These are phyloP conservation scores for Oryzias curvinotus DNA, from an alignment of 2,113 vertebrate species.

Conservation along the genomic window DNA sequence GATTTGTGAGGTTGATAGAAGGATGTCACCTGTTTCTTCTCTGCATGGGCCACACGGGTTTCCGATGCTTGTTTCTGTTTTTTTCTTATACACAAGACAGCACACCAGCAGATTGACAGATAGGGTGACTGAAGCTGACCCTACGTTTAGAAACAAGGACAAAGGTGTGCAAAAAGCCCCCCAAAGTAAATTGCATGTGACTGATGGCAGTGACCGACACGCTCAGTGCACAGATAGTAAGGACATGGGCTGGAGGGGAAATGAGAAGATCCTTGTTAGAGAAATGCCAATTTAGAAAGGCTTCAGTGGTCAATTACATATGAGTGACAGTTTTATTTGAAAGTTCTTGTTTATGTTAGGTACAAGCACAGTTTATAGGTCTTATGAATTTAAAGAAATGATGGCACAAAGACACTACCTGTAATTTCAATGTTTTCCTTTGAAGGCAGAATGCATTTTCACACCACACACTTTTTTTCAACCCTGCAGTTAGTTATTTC, in stretches of 20 bases:
- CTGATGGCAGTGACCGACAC: slow-evolving; percentile 64
- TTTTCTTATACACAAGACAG: slow-evolving; percentile 20
- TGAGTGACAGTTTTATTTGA: slow-evolving; percentile 13
- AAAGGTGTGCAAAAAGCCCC: slow-evolving; percentile 61
- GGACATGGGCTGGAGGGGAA: slow-evolving; percentile 48
- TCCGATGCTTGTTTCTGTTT: slow-evolving; percentile 15
- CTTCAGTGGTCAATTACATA: slow-evolving; percentile 6
- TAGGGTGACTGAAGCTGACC: slow-evolving; percentile 57
- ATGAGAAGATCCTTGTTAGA: slow-evolving; percentile 48
- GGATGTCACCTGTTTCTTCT: slow-evolving; percentile 56
- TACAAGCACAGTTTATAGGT: neutral
- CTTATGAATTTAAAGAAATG: too few relatives aligned
- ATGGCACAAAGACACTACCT: too few relatives aligned
- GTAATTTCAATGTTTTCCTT: too few relatives aligned
- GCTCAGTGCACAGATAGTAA: slow-evolving; percentile 44
- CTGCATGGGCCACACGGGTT: slow-evolving; percentile 23
- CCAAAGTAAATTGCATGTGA: slow-evolving; percentile 72
- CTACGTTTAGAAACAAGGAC: slow-evolving; percentile 65
- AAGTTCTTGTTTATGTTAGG: slow-evolving; percentile 2
- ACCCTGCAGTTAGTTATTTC: too few relatives aligned
- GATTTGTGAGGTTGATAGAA: slow-evolving; percentile 51
- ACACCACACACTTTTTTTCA: too few relatives aligned
- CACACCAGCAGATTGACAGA: slow-evolving; percentile 38
- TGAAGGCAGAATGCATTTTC: too few relatives aligned
- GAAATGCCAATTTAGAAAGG: slow-evolving; percentile 34